Evolutionary conservation across 2,113 vertebrate species (phyloP).

Genomic region (Ursus arctos): DNA sequence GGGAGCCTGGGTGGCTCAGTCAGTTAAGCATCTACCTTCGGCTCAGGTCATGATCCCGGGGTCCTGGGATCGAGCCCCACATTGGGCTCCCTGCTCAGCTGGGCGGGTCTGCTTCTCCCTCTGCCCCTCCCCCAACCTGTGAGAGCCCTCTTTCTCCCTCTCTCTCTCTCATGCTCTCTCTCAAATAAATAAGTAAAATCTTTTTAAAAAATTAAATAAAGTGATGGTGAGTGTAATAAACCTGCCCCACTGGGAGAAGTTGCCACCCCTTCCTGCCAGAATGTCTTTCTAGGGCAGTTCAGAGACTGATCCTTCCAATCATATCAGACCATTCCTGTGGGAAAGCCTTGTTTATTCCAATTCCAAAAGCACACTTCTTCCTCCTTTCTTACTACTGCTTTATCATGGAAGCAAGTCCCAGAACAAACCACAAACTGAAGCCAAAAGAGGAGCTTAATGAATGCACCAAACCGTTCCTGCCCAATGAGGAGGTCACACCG

Average conservation of each 20-base stretch:
- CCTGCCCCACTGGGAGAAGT: neutral
- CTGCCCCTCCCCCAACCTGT: no score
- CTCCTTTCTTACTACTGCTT: neutral
- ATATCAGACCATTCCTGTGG: neutral
- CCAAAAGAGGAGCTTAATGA: neutral
- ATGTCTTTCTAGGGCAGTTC: neutral
- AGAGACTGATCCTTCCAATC: neutral
- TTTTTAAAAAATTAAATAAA: neutral
- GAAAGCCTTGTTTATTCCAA: neutral
- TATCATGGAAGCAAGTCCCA: neutral
- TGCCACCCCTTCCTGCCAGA: neutral
- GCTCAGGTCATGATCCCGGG: no score
- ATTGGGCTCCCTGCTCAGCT: neutral
- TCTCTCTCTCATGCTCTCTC: neutral
- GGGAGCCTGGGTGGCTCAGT: no score
- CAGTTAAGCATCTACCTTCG: rapidly evolving
- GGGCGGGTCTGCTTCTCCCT: neutral
- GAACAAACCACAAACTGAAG: neutral
- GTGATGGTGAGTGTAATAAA: neutral
- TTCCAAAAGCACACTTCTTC: neutral
- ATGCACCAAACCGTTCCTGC: neutral
- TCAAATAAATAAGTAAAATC: neutral
- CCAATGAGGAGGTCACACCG: rapidly evolving
- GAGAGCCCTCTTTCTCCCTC: neutral
- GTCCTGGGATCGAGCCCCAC: no score